Evolutionary conservation across 2,888 invertebrate species (phyloP), one percentile per base, ranked within the genome.

Genomic region (Agrenia bidenticulata): DNA sequence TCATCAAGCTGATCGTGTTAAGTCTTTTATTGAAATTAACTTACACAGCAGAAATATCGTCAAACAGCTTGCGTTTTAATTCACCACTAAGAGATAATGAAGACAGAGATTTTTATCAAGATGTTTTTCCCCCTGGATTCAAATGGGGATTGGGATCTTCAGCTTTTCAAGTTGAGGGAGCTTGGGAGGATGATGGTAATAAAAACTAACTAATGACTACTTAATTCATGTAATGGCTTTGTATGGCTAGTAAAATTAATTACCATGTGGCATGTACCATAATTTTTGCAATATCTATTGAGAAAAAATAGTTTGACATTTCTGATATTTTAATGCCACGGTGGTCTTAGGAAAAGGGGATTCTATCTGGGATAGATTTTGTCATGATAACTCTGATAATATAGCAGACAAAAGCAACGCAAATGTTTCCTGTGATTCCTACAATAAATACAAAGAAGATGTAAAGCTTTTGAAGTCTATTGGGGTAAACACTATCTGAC

Each of bases 341-440:
- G n/a, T n/a, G n/a, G 32, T 7, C 68, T 11, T 63, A 78, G 79
- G 79, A 4, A 76, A 78, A 54, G 79, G 79, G 1, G 67, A 64
- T 54, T 77, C 74, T 63, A 78, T 79, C 32, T 80, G 80, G 82
- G 82, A 82, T 75, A 77, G 70, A 1, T 80, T 79, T 64, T 72
- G 78, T n/a, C 79, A 78, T 68, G 72, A 74, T 19, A 70, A 74
- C 0, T 78, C 79, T 0, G 67, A 77, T 15, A 53, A 53, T n/a
- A 77, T 81, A 0, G 69, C 72, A 2, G 77, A 79, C 45, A 74
- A 77, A 1, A 77, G 78, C n/a, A 79, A 78, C 1, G 80, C 79
- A 0, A 79, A 80, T 54, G 75, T 80, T 1, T 79, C 81, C 0
- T 80, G 80, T 69, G 81, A 82, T 72, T 80, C 79, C 58, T 81